Evolutionary conservation across 2,797 vertebrate species (phyloP).

Genomic region (Leptodactylus fallax): DNA sequence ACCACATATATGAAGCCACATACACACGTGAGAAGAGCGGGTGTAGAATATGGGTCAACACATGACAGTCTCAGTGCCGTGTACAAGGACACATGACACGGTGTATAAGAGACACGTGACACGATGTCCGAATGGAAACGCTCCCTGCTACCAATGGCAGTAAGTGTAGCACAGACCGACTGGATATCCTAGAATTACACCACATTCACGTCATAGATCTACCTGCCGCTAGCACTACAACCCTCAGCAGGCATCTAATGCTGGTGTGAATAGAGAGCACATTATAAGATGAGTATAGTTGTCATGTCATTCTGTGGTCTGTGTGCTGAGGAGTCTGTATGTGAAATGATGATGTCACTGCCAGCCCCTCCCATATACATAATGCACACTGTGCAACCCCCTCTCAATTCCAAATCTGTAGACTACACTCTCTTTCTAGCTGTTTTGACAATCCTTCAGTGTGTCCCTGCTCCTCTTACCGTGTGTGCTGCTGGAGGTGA

Average conservation of each 20-base stretch:
- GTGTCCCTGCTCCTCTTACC: conserved; percentile 74
- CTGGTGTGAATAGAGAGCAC: no score
- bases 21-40: no score
- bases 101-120: conserved; percentile 24
- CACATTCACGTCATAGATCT: conserved; percentile 12
- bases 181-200: background rate
- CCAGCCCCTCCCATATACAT: background rate
- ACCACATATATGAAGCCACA: no score
- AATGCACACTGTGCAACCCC: background rate
- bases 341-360: background rate
- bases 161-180: conserved; percentile 10
- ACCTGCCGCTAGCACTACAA: background rate
- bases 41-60: no score
- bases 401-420: conserved; percentile 54
- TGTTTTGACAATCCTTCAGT: no score
- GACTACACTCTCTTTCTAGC: background rate
- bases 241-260: background rate
- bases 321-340: background rate
- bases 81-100: background rate
- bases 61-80: background rate
- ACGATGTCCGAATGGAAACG: conserved; percentile 63
- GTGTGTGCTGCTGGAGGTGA: conserved; percentile 94
- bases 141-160: background rate
- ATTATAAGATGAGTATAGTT: no score
- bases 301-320: background rate